phyloP scores from a whole-genome alignment of 2,888 invertebrate species.

The Empis stercorea region DNA sequence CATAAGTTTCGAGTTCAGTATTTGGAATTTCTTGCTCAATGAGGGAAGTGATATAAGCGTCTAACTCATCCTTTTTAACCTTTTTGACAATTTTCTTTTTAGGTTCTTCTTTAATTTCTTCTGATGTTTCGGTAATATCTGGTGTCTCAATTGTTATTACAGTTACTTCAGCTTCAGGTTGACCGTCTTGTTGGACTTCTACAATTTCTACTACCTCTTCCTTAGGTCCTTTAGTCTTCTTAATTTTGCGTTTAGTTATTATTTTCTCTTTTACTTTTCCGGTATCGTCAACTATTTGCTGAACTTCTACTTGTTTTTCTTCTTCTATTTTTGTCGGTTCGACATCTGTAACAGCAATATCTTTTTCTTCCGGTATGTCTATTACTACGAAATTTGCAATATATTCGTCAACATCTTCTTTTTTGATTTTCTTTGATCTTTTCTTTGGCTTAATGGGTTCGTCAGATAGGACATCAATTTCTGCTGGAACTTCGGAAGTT shows the following conservation, averaged over 20 bases:
- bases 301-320: constrained; percentile 34
- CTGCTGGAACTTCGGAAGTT: constrained; percentile 31
- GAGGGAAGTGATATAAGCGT: constrained; percentile 24
- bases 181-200: constrained; percentile 33
- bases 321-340: constrained; percentile 21
- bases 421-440: constrained; percentile 17
- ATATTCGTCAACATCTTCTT: constrained; percentile 6
- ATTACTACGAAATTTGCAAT: background rate
- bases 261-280: constrained; percentile 26
- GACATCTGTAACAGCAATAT: constrained; percentile 30
- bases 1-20: constrained; percentile 30
- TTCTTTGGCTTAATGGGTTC: constrained; percentile 12
- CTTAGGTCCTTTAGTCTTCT: constrained; percentile 34
- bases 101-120: constrained; percentile 24
- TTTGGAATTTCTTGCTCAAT: constrained; percentile 30
- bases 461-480: constrained; percentile 22
- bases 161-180: constrained; percentile 33
- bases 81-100: constrained; percentile 35
- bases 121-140: constrained; percentile 16
- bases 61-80: constrained; percentile 22
- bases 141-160: constrained; percentile 33
- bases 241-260: constrained; percentile 29
- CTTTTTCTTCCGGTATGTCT: background rate
- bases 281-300: constrained; percentile 30
- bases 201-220: constrained; percentile 34